These are phyloP conservation scores for Conomelus anceps DNA, from an alignment of 2,888 invertebrate species.

Conservation along the genomic window DNA sequence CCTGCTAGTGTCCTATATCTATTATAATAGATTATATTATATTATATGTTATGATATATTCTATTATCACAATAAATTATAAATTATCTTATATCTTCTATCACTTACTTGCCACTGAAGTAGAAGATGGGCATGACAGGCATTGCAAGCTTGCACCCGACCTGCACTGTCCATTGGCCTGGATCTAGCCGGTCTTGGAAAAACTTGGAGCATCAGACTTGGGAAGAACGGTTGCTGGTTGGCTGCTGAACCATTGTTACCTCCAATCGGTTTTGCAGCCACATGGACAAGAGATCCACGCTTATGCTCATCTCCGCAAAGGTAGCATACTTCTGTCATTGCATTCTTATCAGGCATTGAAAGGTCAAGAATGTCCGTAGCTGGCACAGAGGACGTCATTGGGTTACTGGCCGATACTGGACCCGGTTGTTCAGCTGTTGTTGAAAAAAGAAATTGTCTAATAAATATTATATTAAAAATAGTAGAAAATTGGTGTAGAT, in stretches of 20 bases:
- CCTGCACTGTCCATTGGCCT: conserved; percentile 77
- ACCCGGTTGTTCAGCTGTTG: neutral
- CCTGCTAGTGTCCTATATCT: too few relatives aligned
- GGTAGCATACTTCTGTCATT: conserved; percentile 71
- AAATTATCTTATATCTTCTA: too few relatives aligned
- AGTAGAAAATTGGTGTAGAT: too few relatives aligned
- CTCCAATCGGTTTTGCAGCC: conserved; percentile 50
- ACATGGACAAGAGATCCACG: conserved; percentile 71
- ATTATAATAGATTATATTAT: too few relatives aligned
- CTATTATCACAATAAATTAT: neutral
- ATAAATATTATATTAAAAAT: too few relatives aligned
- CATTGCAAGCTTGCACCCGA: conserved; percentile 51
- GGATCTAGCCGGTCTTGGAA: conserved; percentile 74
- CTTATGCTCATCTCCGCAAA: conserved; percentile 82
- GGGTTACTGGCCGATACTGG: neutral
- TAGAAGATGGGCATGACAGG: conserved; percentile 77
- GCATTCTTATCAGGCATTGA: conserved; percentile 92
- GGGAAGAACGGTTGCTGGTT: conserved; percentile 40
- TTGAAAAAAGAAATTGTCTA: too few relatives aligned
- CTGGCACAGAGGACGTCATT: neutral
- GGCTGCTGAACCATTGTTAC: conserved; percentile 41
- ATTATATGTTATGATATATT: neutral
- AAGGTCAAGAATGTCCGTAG: conserved; percentile 74
- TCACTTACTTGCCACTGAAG: conserved; percentile 76
- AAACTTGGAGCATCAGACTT: conserved; percentile 53